phyloP scores from a whole-genome alignment of 1,140 invertebrate genomes.

The Camponotus floridanus region DNA sequence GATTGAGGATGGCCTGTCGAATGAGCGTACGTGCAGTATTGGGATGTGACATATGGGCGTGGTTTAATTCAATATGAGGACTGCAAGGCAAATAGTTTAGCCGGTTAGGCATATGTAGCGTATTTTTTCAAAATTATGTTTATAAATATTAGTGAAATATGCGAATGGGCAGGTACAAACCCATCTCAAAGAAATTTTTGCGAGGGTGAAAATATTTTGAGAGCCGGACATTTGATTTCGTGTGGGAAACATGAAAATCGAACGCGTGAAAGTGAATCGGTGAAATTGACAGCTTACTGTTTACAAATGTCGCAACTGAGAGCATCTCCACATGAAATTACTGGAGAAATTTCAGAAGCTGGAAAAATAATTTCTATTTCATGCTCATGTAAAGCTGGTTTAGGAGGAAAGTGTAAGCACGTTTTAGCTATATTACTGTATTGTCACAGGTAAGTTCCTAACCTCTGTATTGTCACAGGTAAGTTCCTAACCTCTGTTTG shows the following conservation, averaged over 20 bases:
- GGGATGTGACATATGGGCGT: too few relatives aligned
- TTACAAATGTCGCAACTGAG: slow-evolving; percentile 2
- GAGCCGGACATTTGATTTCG: slow-evolving; percentile 1
- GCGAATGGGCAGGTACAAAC: slow-evolving; percentile 12
- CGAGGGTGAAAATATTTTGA: not conserved
- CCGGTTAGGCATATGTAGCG: not conserved
- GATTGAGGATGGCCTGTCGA: too few relatives aligned
- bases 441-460: not conserved
- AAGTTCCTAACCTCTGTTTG: too few relatives aligned
- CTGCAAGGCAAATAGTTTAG: not conserved
- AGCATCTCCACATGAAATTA: slow-evolving; percentile 10
- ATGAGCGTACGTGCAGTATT: too few relatives aligned
- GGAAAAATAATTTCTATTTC: slow-evolving; percentile 16
- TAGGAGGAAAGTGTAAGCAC: not conserved
- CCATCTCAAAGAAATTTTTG: slow-evolving; percentile 10
- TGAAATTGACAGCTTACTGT: slow-evolving; percentile 6
- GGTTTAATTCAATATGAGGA: too few relatives aligned
- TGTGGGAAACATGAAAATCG: slow-evolving; percentile 3
- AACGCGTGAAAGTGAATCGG: not conserved
- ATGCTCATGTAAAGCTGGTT: slow-evolving; percentile 9
- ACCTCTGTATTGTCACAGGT: too few relatives aligned
- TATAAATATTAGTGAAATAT: not conserved
- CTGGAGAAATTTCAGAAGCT: slow-evolving; percentile 2
- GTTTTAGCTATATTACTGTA: slow-evolving; percentile 1
- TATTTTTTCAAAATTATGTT: not conserved